A percentile compares a stretch with the other conserved stretches of the same genome.
phyloP scores from a whole-genome alignment of 2,888 invertebrate species.

The Linnaemya tessellans region DNA sequence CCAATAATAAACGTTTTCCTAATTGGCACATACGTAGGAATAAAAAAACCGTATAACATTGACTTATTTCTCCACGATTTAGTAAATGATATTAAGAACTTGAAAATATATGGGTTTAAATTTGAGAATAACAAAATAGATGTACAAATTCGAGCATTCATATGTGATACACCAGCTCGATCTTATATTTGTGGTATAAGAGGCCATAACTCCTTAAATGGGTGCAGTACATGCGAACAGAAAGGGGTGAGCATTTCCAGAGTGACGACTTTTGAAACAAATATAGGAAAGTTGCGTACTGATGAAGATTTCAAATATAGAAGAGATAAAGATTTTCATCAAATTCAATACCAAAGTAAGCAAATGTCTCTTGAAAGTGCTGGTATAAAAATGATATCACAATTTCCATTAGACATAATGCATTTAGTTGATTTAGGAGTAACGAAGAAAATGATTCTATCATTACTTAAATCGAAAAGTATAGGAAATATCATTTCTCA shows the following conservation, averaged over 20 bases:
- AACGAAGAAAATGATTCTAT: not conserved
- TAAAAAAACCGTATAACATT: not conserved
- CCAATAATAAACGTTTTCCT: not conserved
- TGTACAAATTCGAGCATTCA: not conserved
- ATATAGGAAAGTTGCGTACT: not conserved
- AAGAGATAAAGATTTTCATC: not conserved
- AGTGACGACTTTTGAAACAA: not conserved
- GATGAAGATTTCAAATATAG: conserved; percentile 5
- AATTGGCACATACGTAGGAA: not conserved
- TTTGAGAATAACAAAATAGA: not conserved
- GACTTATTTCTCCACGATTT: not conserved
- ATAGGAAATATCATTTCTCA: not conserved
- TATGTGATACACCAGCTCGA: not conserved
- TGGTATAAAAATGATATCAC: not conserved
- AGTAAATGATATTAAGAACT: not conserved
- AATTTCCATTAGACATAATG: not conserved
- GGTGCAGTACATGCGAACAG: not conserved
- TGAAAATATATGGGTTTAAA: not conserved
- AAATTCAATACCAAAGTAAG: not conserved
- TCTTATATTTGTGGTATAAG: not conserved
- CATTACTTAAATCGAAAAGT: not conserved
- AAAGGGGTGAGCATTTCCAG: not conserved
- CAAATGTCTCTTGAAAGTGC: not conserved
- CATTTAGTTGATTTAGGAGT: not conserved
- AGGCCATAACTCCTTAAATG: not conserved